phyloP scores from a whole-genome alignment of 92 coral and sea anemone genomes.

The Scolanthus callimorphus region DNA sequence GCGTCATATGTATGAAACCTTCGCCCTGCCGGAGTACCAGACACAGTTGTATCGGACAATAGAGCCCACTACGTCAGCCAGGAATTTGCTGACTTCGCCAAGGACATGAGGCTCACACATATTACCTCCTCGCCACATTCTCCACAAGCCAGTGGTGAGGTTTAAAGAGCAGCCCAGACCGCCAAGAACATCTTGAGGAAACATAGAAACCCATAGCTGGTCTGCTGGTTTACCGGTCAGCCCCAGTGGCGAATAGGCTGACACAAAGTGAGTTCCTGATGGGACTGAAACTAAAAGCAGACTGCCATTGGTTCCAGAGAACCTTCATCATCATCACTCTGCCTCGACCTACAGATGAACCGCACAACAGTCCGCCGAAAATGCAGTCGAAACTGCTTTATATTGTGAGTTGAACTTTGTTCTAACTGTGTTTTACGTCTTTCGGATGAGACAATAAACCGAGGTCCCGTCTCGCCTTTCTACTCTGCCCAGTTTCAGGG shows the following conservation, averaged over 20 bases:
- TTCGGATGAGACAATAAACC: too few species aligned
- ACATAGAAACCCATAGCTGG: conserved; percentile 1
- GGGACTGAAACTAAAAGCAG: conserved; percentile 8
- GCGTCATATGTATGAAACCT: conserved; percentile 28
- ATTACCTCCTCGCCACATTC: conserved; percentile 12
- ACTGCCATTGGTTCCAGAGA: neutral
- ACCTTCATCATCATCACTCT: neutral
- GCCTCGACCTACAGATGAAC: too few species aligned
- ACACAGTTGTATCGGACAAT: conserved; percentile 8
- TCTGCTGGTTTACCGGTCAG: conserved; percentile 13
- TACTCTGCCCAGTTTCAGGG: too few species aligned
- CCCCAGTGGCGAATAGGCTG: conserved; percentile 3
- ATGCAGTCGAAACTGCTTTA: too few species aligned
- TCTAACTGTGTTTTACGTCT: too few species aligned
- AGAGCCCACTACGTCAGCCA: conserved; percentile 18
- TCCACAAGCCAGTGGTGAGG: conserved; percentile 14
- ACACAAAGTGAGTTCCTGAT: conserved; percentile 7
- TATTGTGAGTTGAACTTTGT: too few species aligned
- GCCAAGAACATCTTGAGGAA: conserved; percentile 11
- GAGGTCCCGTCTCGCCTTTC: too few species aligned
- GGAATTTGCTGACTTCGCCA: conserved; percentile 10
- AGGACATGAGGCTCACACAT: conserved; percentile 6
- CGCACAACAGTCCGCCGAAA: too few species aligned
- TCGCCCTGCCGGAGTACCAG: conserved; percentile 45
- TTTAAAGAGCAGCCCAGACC: conserved; percentile 17